Conservation (phyloP, 2,113 vertebrate species). For the Orycteropus afer region DNA sequence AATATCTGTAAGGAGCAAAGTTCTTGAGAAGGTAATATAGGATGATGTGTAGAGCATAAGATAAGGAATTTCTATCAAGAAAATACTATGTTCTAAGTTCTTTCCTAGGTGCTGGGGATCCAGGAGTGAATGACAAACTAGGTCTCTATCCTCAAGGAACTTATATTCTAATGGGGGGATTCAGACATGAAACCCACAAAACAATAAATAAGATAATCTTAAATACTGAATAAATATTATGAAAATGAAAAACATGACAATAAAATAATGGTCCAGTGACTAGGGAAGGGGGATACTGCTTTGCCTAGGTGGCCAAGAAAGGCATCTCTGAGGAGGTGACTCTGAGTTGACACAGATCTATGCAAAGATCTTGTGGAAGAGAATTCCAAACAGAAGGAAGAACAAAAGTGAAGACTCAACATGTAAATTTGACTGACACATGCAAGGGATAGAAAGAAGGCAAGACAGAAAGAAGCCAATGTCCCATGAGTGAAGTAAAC, state of each 20-base stretch:
- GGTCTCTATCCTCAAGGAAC: neutral
- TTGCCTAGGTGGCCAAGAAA: slow-evolving; percentile 6
- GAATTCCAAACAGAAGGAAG: neutral
- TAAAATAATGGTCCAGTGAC: neutral
- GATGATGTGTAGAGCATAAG: neutral
- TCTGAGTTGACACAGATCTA: neutral
- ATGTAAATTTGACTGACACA: neutral
- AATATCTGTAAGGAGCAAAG: neutral
- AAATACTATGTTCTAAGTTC: neutral
- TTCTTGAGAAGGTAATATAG: neutral
- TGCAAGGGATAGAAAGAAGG: neutral
- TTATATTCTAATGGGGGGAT: slow-evolving; percentile 29
- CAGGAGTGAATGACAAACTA: neutral
- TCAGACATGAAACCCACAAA: neutral
- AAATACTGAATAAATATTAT: neutral
- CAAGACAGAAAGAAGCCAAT: too few species aligned
- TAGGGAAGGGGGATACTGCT: neutral
- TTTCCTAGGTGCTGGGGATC: neutral
- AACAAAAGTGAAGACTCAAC: neutral
- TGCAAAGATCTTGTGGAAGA: neutral
- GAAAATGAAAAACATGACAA: slow-evolving; percentile 12
- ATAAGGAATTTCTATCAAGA: neutral
- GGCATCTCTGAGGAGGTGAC: neutral
- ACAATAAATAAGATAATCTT: neutral
- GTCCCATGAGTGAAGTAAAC: neutral